phyloP scores from a whole-genome alignment of 2,888 invertebrate species.

The Ethmia dodecea region DNA sequence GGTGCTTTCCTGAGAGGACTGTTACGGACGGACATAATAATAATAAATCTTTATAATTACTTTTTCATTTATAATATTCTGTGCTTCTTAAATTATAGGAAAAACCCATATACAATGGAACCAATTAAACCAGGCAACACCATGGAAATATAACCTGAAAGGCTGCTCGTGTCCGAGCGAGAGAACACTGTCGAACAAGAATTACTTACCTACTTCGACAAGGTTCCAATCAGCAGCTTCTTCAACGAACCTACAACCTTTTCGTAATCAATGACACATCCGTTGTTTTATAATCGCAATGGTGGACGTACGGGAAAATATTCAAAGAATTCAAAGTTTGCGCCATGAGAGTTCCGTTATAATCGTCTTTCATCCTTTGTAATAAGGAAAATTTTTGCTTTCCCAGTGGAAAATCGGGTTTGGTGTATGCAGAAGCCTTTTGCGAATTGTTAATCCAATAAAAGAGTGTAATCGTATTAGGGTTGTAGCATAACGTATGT shows the following conservation, averaged over 20 bases:
- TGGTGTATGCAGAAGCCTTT: constrained; percentile 2
- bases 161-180: constrained; percentile 54
- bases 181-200: constrained; percentile 40
- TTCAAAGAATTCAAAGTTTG: too few relatives aligned
- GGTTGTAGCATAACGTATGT: background rate
- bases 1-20: too few relatives aligned
- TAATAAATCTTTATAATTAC: too few relatives aligned
- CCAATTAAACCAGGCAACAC: constrained; percentile 47
- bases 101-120: constrained; percentile 19
- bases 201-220: constrained; percentile 28
- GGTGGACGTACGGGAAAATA: too few relatives aligned
- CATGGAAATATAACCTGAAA: constrained; percentile 57
- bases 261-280: constrained; percentile 24
- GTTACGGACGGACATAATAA: too few relatives aligned
- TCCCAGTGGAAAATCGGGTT: too few relatives aligned
- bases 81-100: background rate
- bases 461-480: constrained; percentile 2
- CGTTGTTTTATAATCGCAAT: background rate
- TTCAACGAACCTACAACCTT: constrained; percentile 40
- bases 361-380: too few relatives aligned
- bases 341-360: too few relatives aligned
- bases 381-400: too few relatives aligned
- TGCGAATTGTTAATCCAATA: constrained; percentile 3
- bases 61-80: too few relatives aligned
- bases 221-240: too few relatives aligned